Conservation (phyloP, 2,113 vertebrate genomes). For the Ophiodon elongatus region DNA sequence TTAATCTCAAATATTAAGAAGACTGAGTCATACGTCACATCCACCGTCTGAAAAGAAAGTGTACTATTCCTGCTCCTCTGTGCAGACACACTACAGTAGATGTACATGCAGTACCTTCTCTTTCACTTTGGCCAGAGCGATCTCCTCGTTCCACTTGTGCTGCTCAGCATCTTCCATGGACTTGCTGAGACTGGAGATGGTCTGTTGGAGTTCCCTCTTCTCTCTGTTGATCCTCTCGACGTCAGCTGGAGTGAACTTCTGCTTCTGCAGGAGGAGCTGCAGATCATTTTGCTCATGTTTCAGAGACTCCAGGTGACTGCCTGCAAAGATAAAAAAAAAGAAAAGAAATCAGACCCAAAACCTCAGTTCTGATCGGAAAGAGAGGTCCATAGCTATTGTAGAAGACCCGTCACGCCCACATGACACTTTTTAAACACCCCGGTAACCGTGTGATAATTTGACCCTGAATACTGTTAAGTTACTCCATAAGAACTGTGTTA, state of each 20-base stretch:
- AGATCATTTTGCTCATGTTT: constrained; percentile 89
- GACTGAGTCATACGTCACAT: not conserved
- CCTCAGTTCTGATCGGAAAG: not conserved
- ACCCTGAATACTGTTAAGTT: not conserved
- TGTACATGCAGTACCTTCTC: constrained; percentile 85
- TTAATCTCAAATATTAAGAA: not conserved
- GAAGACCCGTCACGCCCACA: not conserved
- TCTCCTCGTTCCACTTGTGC: constrained; percentile 94
- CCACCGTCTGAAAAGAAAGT: no score
- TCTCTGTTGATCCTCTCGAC: constrained; percentile 95
- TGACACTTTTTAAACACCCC: not conserved
- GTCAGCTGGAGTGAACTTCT: constrained; percentile 94
- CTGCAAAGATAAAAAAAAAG: constrained; percentile 71
- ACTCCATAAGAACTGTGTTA: not conserved
- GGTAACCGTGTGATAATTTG: no score
- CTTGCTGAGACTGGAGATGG: constrained; percentile 87
- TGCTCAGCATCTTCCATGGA: constrained; percentile 90
- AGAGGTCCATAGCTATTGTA: not conserved
- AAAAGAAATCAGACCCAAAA: not conserved
- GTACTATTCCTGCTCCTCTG: not conserved
- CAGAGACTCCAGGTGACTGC: constrained; percentile 86
- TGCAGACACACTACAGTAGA: not conserved
- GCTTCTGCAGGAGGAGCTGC: constrained; percentile 89
- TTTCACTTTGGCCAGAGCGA: constrained; percentile 91
- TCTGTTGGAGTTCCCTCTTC: constrained; percentile 92